phyloP scores from a whole-genome alignment of 2,797 vertebrate species.

The Craterocephalus amniculus region DNA sequence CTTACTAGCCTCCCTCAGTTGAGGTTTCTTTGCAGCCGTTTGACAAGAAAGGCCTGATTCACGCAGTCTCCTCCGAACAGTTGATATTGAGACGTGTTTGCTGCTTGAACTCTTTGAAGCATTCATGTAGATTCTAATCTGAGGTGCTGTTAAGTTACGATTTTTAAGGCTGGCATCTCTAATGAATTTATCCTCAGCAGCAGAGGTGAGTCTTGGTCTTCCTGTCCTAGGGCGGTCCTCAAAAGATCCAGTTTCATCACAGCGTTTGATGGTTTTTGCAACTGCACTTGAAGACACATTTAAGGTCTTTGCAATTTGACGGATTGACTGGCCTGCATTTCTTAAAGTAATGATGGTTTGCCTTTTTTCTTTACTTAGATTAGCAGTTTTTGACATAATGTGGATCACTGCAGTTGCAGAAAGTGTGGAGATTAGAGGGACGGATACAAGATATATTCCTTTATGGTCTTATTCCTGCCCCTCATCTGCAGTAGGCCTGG shows the following conservation, averaged over 20 bases:
- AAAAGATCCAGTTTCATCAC: constrained; percentile 4
- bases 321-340: neutral
- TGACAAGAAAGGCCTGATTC: neutral
- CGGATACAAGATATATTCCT: neutral
- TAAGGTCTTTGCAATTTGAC: neutral
- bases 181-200: constrained; percentile 2
- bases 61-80: neutral
- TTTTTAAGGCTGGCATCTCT: neutral
- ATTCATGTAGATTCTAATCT: neutral
- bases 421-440: neutral
- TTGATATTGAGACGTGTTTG: neutral
- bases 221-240: neutral
- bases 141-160: neutral
- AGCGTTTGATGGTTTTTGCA: constrained; percentile 1
- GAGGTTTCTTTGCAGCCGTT: neutral
- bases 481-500: neutral
- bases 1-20: neutral
- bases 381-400: neutral
- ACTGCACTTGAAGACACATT: constrained; percentile 1
- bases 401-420: neutral
- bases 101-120: neutral
- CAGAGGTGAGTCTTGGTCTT: neutral
- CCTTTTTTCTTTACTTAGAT: neutral
- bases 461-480: neutral
- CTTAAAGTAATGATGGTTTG: neutral